Conservation (phyloP, 2,113 vertebrate species). For the Xenus cinereus region DNA sequence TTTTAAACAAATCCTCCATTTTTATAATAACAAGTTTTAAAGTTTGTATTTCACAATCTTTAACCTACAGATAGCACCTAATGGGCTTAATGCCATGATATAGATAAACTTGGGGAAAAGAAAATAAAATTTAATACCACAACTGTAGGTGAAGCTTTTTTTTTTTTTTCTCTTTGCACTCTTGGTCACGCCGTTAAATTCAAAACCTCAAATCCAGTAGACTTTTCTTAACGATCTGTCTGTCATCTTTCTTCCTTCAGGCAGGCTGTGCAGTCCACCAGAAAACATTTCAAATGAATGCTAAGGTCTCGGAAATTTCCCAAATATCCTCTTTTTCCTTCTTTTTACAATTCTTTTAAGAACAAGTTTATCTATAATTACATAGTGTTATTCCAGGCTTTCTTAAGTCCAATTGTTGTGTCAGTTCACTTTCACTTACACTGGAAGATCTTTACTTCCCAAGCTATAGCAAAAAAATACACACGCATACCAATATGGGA, state of each 20-base stretch:
- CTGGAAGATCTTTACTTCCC: neutral
- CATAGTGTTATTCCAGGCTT: neutral
- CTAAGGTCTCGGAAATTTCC: neutral
- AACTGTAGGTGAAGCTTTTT: neutral
- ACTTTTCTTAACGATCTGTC: neutral
- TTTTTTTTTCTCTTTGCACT: no score
- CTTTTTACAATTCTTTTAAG: neutral
- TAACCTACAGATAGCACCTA: neutral
- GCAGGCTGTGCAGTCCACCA: neutral
- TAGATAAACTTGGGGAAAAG: neutral
- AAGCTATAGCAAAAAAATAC: neutral
- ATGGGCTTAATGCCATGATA: neutral
- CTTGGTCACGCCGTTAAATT: neutral
- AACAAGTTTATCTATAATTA: neutral
- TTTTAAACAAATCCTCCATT: neutral
- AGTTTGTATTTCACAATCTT: neutral
- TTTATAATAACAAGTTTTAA: neutral
- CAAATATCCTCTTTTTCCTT: neutral
- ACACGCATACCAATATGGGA: neutral
- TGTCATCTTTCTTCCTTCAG: neutral
- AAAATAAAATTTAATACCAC: neutral
- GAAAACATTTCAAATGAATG: neutral
- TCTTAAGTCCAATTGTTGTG: neutral
- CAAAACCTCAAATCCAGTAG: neutral
- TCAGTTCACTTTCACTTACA: neutral